phyloP scores from a whole-genome alignment of 1,140 invertebrate genomes.

The Drosophila arizonae region DNA sequence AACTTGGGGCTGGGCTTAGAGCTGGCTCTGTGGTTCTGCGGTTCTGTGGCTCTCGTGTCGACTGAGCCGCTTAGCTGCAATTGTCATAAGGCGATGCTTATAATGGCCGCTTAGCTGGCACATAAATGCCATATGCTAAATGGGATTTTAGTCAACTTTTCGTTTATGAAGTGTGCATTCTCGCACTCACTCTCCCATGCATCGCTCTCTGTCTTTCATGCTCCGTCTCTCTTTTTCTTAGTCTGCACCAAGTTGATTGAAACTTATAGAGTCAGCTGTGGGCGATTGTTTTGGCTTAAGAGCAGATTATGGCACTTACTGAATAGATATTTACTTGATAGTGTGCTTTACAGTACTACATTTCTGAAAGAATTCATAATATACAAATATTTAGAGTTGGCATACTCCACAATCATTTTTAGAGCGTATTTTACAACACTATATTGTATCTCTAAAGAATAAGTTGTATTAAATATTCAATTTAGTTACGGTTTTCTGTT shows the following conservation, averaged over 20 bases:
- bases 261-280: slow-evolving; percentile 43
- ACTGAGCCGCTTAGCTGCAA: slow-evolving; percentile 73
- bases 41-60: neutral
- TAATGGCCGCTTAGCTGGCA: slow-evolving; percentile 77
- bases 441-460: no score
- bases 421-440: no score
- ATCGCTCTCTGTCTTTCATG: neutral
- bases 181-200: neutral
- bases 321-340: slow-evolving; percentile 3
- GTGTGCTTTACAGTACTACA: neutral
- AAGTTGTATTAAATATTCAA: no score
- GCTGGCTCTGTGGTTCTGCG: neutral
- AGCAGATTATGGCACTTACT: slow-evolving; percentile 8
- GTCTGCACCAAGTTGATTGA: slow-evolving; percentile 55
- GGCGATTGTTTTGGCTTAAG: slow-evolving; percentile 13
- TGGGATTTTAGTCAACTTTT: slow-evolving; percentile 63
- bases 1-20: neutral
- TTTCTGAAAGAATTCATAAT: neutral
- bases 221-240: neutral
- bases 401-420: no score
- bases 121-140: slow-evolving; percentile 78
- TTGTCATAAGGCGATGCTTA: slow-evolving; percentile 70
- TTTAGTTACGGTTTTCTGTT: no score
- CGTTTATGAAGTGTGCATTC: slow-evolving; percentile 12
- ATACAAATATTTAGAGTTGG: neutral